phyloP scores from a whole-genome alignment of 1,140 invertebrate genomes.

The Drosophila truncata region DNA sequence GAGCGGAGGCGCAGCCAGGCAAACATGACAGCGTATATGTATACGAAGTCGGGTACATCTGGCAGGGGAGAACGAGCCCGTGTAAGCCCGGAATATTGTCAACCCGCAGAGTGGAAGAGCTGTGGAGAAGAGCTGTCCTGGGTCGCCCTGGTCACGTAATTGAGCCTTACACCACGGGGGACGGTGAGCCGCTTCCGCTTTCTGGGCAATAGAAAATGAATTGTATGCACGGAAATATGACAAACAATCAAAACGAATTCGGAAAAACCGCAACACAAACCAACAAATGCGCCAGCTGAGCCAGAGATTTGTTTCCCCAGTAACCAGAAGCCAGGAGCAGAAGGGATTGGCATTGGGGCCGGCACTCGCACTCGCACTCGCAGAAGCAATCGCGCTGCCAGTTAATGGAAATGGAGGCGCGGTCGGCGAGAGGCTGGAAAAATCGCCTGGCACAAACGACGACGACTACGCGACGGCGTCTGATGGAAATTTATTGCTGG shows the following conservation, averaged over 20 bases:
- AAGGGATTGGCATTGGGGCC: constrained; percentile 1
- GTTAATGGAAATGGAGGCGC: constrained; percentile 63
- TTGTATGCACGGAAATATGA: constrained; percentile 77
- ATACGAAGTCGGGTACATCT: constrained; percentile 21
- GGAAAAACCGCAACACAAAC: constrained; percentile 71
- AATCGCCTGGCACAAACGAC: constrained; percentile 66
- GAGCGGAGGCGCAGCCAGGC: background rate
- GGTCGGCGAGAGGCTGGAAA: constrained; percentile 65
- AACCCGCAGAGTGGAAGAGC: constrained; percentile 8
- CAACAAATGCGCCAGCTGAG: constrained; percentile 74
- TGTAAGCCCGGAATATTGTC: constrained; percentile 32
- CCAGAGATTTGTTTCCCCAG: constrained; percentile 73
- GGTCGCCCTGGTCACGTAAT: constrained; percentile 56
- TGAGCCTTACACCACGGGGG: constrained; percentile 44
- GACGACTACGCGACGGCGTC: constrained; percentile 43
- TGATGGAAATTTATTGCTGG: constrained; percentile 83
- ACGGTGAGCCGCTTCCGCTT: constrained; percentile 33
- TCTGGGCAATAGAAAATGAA: constrained; percentile 62
- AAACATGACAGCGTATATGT: constrained; percentile 26
- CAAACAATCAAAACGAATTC: constrained; percentile 79
- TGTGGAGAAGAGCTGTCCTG: constrained; percentile 16
- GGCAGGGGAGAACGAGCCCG: constrained; percentile 15
- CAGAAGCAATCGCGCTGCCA: constrained; percentile 4
- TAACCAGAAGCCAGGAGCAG: constrained; percentile 20
- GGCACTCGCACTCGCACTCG: background rate